Evolutionary conservation across 37 sponge, comb jelly and placozoan genomes (phyloP).

Genomic region (Theonella swinhoei): DNA sequence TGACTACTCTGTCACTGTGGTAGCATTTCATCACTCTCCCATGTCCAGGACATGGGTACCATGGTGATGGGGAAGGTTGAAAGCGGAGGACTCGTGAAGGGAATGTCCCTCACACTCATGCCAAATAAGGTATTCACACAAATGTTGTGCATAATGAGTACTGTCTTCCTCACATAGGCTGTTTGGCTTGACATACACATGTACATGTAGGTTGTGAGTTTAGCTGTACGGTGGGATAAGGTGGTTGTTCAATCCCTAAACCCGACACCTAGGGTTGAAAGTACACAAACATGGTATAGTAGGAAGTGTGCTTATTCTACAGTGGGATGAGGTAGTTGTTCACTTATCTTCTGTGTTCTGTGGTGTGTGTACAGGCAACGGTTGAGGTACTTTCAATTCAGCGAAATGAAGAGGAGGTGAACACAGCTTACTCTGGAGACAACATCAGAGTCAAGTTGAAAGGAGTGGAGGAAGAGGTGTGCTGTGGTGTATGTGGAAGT

Average conservation of each 20-base stretch:
- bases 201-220: background rate
- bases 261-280: too few species aligned
- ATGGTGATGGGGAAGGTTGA: slow-evolving; percentile 96
- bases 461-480: slow-evolving; percentile 96
- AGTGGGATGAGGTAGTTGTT: too few species aligned
- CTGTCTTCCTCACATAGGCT: background rate
- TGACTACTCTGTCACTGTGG: too few species aligned
- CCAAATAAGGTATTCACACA: slow-evolving; percentile 99
- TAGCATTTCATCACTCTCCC: too few species aligned
- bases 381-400: slow-evolving; percentile 83
- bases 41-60: slow-evolving; percentile 99
- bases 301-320: too few species aligned
- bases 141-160: background rate
- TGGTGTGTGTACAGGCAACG: slow-evolving; percentile 50
- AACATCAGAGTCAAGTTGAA: slow-evolving; percentile 93
- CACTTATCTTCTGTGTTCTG: too few species aligned
- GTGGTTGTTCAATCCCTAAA: too few species aligned
- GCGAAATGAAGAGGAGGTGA: slow-evolving; percentile 85
- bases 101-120: slow-evolving; percentile 85
- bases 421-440: slow-evolving; percentile 86
- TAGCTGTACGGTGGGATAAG: background rate
- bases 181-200: background rate
- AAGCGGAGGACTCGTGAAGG: slow-evolving; percentile 78
- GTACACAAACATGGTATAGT: too few species aligned
- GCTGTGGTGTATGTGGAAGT: background rate